These are phyloP conservation scores for Phrynocephalus guinanensis DNA, from an alignment of 2,797 vertebrate species.

Conservation along the genomic window DNA sequence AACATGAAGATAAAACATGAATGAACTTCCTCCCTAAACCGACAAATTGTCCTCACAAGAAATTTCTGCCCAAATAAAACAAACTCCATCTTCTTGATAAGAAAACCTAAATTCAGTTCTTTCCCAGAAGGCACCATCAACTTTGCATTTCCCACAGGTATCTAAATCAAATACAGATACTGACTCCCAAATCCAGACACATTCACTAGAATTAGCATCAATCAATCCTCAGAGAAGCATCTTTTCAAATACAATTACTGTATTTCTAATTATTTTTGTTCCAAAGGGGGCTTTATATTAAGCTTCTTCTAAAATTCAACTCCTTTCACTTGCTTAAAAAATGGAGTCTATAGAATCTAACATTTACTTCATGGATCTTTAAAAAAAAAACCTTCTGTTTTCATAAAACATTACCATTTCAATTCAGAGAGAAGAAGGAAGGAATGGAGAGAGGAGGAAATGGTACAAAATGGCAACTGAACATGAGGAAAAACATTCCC, in stretches of 20 bases:
- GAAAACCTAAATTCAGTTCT: slow-evolving; percentile 4
- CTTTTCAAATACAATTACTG: background rate
- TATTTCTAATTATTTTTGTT: background rate
- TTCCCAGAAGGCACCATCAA: slow-evolving; percentile 27
- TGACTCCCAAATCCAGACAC: background rate
- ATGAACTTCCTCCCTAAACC: background rate
- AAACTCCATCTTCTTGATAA: background rate
- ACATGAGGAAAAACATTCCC: slow-evolving; percentile 25
- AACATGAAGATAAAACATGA: background rate
- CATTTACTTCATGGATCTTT: background rate
- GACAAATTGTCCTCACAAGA: no score
- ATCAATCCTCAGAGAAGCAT: background rate
- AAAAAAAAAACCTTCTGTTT: background rate
- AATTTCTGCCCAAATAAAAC: background rate
- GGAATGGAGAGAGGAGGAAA: background rate
- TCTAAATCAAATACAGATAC: slow-evolving; percentile 17
- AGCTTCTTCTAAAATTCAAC: slow-evolving; percentile 65
- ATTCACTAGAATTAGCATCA: background rate
- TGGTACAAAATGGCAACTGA: background rate
- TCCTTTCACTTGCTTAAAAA: slow-evolving; percentile 44
- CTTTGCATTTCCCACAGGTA: background rate
- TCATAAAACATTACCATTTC: slow-evolving; percentile 48
- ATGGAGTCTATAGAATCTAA: background rate
- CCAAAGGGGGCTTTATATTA: slow-evolving; percentile 45
- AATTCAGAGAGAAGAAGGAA: slow-evolving; percentile 10